Base-by-base conservation (phyloP, 2,113 vertebrate genomes). In the Brachionichthys hirsutus region DNA sequence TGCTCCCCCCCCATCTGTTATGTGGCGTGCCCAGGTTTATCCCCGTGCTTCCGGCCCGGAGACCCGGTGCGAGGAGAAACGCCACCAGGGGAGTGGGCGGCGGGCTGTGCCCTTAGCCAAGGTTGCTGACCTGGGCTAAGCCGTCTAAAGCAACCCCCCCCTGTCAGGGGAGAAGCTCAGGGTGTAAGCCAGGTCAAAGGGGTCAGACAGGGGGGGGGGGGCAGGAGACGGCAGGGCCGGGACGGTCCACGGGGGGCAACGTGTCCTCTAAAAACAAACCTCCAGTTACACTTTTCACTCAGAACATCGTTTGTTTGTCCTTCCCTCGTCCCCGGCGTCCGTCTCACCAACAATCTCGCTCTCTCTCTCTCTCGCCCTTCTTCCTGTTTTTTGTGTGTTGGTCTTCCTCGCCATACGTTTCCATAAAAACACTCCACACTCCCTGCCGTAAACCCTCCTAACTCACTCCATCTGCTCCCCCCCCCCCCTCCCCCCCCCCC, bases 41-140 rank as follows among this genome's bases (percentile, higher is more conserved):
- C 67, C 77, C 65, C 17, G 5, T 45, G 59, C 48, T 45, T 75
- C 70, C 44, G 20, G 61, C 44, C 38, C 16, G 52, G 61, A 74
- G 58, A 70, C 65, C 75, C n/a, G 13, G 58, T 45, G 73, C 56
- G 77, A 59, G 35, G 67, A 53, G 41, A 59, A 78, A 82, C 59
- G 24, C 61, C 24, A n/a, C 24, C 63, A 19, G 64, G 85, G 82
- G 82, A 80, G 44, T 20, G 47, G 50, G 60, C 64, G 58, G 45
- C 55, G 40, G 78, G 62, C 84, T 80, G 70, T 85, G 84, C 88
- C 85, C 85, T 89, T 89, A 86, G 77, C 85, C 77, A 85, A 87
- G 88, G 85, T 81, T 75, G 67, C 69, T 89, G 89, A 89, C 88
- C 89, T 64, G 82, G 75, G 55, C 74, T 91, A 90, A 90, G 89